phyloP scores from a whole-genome alignment of 37 sponge, comb jelly and placozoan species.

The Aplysina aerophoba region DNA sequence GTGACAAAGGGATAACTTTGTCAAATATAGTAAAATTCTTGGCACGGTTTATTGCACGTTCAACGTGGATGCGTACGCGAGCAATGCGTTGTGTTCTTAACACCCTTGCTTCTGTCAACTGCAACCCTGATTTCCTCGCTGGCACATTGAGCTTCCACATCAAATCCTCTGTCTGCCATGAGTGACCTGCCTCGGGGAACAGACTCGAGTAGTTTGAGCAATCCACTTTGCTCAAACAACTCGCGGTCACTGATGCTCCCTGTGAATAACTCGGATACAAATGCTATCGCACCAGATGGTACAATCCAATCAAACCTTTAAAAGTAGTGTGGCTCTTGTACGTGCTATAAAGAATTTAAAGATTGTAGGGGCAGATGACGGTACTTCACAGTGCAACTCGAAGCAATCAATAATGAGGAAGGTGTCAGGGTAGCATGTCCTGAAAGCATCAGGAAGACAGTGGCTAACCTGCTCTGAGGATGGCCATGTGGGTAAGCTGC shows the following conservation, averaged over 20 bases:
- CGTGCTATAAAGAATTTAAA: slow-evolving; percentile 28
- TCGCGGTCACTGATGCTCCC: slow-evolving; percentile 15
- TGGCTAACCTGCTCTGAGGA: slow-evolving; percentile 1
- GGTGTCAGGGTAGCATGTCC: slow-evolving; percentile 36
- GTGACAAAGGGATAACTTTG: not conserved
- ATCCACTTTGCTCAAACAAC: slow-evolving; percentile 7
- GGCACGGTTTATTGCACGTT: not conserved
- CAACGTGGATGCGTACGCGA: slow-evolving; percentile 4
- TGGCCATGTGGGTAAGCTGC: slow-evolving; percentile 40
- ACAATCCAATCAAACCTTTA: not conserved
- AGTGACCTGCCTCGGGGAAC: slow-evolving; percentile 9
- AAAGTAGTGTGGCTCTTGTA: slow-evolving; percentile 34
- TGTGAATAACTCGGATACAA: not conserved
- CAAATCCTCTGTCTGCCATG: slow-evolving; percentile 21
- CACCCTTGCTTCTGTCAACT: not conserved
- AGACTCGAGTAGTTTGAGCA: not conserved
- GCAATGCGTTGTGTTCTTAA: slow-evolving; percentile 7
- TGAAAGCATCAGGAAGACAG: slow-evolving; percentile 35
- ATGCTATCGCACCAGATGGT: slow-evolving; percentile 17
- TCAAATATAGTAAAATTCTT: slow-evolving; percentile 10
- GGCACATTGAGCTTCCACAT: not conserved
- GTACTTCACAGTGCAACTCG: not conserved
- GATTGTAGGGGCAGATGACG: too few relatives aligned
- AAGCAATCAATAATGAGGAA: slow-evolving; percentile 35
- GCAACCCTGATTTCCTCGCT: slow-evolving; percentile 4